Conservation (phyloP, 2,888 invertebrate genomes). For the Melinaea menophilus region DNA sequence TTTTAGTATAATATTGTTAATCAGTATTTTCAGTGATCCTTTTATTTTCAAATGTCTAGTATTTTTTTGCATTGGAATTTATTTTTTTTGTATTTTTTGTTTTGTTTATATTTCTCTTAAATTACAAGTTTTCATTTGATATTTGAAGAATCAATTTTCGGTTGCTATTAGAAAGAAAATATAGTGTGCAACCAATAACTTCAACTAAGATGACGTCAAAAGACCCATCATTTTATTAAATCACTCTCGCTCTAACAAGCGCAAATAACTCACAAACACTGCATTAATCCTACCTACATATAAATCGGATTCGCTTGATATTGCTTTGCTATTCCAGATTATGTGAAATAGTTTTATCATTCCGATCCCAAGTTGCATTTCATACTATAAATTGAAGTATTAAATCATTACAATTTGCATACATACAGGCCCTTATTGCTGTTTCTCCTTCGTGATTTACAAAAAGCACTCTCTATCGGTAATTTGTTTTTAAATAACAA, state of each 20-base stretch:
- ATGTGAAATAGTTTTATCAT: slow-evolving; percentile 23
- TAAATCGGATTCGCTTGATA: slow-evolving; percentile 20
- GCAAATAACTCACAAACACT: slow-evolving; percentile 49
- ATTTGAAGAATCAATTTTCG: slow-evolving; percentile 65
- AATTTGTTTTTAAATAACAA: not conserved
- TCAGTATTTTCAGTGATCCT: too few species aligned
- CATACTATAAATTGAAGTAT: slow-evolving; percentile 15
- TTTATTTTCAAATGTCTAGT: too few species aligned
- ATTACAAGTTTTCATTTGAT: too few species aligned
- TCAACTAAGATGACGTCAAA: slow-evolving; percentile 75
- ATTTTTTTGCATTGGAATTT: too few species aligned
- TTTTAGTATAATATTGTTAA: too few species aligned
- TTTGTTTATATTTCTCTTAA: too few species aligned
- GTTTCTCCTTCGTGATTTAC: slow-evolving; percentile 8
- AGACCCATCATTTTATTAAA: slow-evolving; percentile 74
- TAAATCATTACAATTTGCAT: slow-evolving; percentile 2
- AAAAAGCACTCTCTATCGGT: slow-evolving; percentile 9
- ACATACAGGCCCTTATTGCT: slow-evolving; percentile 11
- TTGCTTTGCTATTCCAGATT: slow-evolving; percentile 19
- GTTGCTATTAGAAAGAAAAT: slow-evolving; percentile 68
- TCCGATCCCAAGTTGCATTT: slow-evolving; percentile 11
- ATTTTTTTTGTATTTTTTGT: too few species aligned
- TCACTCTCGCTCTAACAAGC: slow-evolving; percentile 58
- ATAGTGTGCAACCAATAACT: too few species aligned
- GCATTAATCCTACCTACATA: slow-evolving; percentile 8